Conservation (phyloP, 1,140 invertebrate species). For the Bombus pyrosoma region DNA sequence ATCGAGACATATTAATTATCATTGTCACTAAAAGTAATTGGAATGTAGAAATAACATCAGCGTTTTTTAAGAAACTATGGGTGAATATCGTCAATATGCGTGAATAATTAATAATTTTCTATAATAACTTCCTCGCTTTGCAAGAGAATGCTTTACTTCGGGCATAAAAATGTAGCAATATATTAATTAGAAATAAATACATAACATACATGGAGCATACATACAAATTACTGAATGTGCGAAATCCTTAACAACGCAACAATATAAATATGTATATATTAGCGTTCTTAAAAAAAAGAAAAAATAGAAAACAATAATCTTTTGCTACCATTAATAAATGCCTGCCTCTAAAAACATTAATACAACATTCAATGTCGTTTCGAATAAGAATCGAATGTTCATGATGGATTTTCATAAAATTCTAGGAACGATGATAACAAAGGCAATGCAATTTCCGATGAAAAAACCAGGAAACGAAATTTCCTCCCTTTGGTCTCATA, state of each 20-base stretch:
- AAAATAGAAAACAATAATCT: neutral
- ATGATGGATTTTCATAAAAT: neutral
- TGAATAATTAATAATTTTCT: too few species aligned
- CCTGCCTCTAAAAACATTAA: neutral
- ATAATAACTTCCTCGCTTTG: too few species aligned
- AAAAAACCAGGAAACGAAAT: constrained; percentile 14
- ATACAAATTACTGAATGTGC: too few species aligned
- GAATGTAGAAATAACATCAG: neutral
- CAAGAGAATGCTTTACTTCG: too few species aligned
- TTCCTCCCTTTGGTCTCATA: neutral
- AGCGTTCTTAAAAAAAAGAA: neutral
- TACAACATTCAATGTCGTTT: neutral
- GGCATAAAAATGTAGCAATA: too few species aligned
- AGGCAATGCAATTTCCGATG: constrained; percentile 7
- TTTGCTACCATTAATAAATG: neutral
- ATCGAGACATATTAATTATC: too few species aligned
- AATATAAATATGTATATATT: too few species aligned
- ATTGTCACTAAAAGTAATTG: neutral
- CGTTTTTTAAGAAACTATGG: neutral
- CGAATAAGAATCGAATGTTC: neutral
- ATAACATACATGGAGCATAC: too few species aligned
- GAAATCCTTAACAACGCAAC: too few species aligned
- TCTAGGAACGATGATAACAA: neutral
- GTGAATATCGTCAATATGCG: too few species aligned
- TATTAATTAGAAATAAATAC: too few species aligned